Evolutionary conservation across 1,140 invertebrate species (phyloP).

Genomic region (Halesus radiatus): DNA sequence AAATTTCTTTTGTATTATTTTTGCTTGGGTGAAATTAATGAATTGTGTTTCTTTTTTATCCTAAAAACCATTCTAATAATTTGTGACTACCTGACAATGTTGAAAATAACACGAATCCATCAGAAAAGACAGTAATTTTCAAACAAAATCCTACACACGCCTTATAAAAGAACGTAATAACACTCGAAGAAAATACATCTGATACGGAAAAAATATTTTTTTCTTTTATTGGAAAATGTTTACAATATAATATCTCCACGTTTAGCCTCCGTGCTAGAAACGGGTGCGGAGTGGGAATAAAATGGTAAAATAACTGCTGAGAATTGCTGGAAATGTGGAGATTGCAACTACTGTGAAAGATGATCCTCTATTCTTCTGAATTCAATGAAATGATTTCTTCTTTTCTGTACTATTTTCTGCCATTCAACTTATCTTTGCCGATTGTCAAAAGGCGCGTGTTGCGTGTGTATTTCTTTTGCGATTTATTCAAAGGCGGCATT

Average conservation of each 20-base stretch:
- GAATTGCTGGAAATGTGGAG: not conserved
- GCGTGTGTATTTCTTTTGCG: not conserved
- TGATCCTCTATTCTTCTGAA: slow-evolving; percentile 13
- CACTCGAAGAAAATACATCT: not conserved
- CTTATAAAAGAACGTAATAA: too few species aligned
- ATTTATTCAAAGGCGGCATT: not conserved
- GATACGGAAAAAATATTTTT: not conserved
- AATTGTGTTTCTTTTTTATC: too few species aligned
- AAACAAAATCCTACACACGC: too few species aligned
- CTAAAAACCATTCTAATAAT: too few species aligned
- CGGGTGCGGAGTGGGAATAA: not conserved
- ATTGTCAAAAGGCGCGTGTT: slow-evolving; percentile 16
- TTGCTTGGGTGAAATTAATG: too few species aligned
- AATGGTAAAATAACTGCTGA: not conserved
- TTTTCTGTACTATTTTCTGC: not conserved
- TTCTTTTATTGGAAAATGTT: slow-evolving; percentile 10
- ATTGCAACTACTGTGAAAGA: slow-evolving; percentile 22
- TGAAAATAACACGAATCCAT: too few species aligned
- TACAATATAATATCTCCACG: slow-evolving; percentile 17
- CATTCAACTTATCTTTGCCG: not conserved
- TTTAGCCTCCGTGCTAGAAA: not conserved
- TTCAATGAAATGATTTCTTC: slow-evolving; percentile 19
- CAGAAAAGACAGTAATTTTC: too few species aligned
- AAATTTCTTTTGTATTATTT: too few species aligned
- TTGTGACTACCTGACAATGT: too few species aligned